These are phyloP conservation scores for Halisarca cf. caerulea DNA, from an alignment of 37 sponge, comb jelly and placozoan species.

Conservation along the genomic window DNA sequence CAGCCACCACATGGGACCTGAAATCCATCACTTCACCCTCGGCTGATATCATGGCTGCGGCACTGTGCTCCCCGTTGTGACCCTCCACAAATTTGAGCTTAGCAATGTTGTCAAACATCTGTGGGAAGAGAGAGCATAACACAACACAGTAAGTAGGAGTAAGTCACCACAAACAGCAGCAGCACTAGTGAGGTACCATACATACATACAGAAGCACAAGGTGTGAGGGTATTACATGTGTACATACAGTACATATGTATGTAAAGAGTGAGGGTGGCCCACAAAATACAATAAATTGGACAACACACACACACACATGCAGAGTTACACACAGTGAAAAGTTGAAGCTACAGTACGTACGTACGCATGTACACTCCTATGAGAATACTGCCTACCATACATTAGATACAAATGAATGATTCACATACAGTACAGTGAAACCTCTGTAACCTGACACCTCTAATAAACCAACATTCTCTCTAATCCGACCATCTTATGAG, in stretches of 20 bases:
- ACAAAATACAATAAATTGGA: too few species aligned
- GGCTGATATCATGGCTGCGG: constrained; percentile 92
- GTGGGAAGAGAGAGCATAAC: constrained; percentile 22
- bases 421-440: too few species aligned
- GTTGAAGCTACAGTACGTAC: neutral
- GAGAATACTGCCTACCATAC: too few species aligned
- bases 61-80: constrained; percentile 69
- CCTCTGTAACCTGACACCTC: too few species aligned
- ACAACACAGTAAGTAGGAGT: too few species aligned
- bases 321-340: too few species aligned
- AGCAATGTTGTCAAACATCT: constrained; percentile 99
- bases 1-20: constrained; percentile 72
- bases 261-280: too few species aligned
- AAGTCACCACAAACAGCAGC: too few species aligned
- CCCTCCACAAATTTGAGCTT: constrained; percentile 82
- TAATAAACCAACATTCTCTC: too few species aligned
- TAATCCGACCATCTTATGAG: too few species aligned
- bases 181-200: neutral
- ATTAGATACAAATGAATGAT: too few species aligned
- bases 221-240: neutral
- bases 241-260: neutral
- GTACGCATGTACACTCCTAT: neutral
- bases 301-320: too few species aligned
- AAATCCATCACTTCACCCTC: constrained; percentile 99
- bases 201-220: neutral